Percentiles rank a stretch among this genome's conserved stretches.
These are phyloP conservation scores for Todus mexicanus DNA, from an alignment of 2,797 vertebrate genomes.

Conservation along the genomic window DNA sequence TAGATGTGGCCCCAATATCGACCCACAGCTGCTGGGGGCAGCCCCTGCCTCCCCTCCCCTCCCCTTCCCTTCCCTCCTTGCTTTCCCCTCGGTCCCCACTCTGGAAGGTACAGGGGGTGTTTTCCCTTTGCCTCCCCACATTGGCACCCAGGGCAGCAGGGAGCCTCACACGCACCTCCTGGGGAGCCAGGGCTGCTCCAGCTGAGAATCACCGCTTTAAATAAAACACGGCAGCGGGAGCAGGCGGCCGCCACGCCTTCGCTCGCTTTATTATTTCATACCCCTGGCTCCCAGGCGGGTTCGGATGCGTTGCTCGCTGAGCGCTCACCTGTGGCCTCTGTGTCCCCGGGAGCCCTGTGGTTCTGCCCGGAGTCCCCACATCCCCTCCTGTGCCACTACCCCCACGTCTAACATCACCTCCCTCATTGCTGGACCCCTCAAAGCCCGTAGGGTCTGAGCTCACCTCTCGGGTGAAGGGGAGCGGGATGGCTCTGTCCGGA, in stretches of 20 bases:
- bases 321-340: background rate
- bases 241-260: background rate
- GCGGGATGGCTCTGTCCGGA: accelerated
- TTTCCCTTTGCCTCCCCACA: background rate
- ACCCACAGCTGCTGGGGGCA: background rate
- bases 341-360: background rate
- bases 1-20: accelerated
- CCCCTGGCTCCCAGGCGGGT: background rate
- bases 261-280: slow-evolving; percentile 31
- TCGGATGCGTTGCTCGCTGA: background rate
- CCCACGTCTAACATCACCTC: accelerated
- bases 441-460: background rate
- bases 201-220: background rate
- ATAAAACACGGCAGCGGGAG: background rate
- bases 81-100: accelerated
- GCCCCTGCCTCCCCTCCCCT: background rate
- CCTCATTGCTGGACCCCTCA: background rate
- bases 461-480: background rate
- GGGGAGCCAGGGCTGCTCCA: background rate
- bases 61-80: background rate
- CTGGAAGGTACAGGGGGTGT: accelerated
- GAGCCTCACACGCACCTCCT: background rate
- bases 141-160: background rate
- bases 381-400: background rate
- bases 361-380: background rate